These are phyloP conservation scores for Myripristis murdjan DNA, from an alignment of 2,797 vertebrate species.

Conservation along the genomic window DNA sequence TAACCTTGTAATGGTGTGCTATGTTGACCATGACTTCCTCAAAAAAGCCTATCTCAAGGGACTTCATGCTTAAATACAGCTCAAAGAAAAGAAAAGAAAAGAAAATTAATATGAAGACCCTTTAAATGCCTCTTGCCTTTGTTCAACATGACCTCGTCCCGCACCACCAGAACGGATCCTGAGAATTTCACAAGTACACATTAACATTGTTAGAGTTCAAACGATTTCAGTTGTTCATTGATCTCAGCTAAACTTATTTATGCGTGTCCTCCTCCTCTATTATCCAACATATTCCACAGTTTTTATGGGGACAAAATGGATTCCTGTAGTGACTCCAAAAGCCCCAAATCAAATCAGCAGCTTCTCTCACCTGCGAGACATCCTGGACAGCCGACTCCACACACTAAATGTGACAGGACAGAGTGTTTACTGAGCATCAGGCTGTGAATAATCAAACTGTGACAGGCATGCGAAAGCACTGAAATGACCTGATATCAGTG, in stretches of 20 bases:
- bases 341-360: not conserved
- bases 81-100: no score
- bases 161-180: conserved; percentile 47
- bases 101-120: not conserved
- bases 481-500: not conserved
- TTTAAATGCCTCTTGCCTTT: conserved; percentile 51
- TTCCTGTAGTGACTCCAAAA: not conserved
- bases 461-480: not conserved
- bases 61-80: no score
- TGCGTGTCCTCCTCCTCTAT: not conserved
- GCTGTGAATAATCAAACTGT: not conserved
- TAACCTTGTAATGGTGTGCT: no score
- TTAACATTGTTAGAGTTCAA: not conserved
- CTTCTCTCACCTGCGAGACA: conserved; percentile 70
- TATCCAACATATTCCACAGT: no score
- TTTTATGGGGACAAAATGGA: no score
- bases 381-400: conserved; percentile 70
- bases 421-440: not conserved
- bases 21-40: no score
- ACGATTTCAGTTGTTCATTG: not conserved
- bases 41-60: no score
- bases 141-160: conserved; percentile 30
- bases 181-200: conserved; percentile 13
- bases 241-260: not conserved
- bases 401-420: conserved; percentile 46